Conservation (phyloP, 1,140 invertebrate genomes). For the Drosophila guanche region DNA sequence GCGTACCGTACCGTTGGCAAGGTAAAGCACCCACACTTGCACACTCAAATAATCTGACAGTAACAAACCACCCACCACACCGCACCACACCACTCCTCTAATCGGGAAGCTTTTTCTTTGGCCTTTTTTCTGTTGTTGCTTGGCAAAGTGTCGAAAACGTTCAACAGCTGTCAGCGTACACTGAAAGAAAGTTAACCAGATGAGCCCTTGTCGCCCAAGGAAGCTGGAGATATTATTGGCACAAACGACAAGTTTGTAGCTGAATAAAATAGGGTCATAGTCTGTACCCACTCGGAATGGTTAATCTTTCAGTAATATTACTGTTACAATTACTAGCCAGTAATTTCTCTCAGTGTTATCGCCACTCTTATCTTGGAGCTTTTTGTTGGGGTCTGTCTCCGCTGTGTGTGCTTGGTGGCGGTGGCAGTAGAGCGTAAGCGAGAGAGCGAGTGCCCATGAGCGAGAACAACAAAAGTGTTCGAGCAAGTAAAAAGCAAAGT, state of each 20-base stretch:
- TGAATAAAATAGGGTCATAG: no score
- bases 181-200: conserved; percentile 5
- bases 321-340: no score
- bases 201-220: no score
- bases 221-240: no score
- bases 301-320: no score
- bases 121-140: conserved; percentile 43
- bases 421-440: conserved; percentile 22
- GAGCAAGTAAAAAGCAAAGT: conserved; percentile 34
- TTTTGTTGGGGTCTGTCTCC: conserved; percentile 19
- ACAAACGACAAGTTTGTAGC: no score
- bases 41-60: conserved; percentile 5
- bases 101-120: conserved; percentile 58
- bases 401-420: conserved; percentile 20
- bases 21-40: conserved; percentile 26
- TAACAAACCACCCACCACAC: not conserved
- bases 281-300: no score
- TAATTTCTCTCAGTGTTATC: conserved; percentile 18
- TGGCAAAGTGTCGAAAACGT: conserved; percentile 64
- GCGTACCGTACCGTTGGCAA: conserved; percentile 18
- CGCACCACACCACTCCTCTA: conserved; percentile 17
- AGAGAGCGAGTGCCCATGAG: conserved; percentile 21
- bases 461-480: conserved; percentile 50
- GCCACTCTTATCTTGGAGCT: conserved; percentile 47
- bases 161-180: conserved; percentile 67